These are phyloP conservation scores for Campylorhamphus procurvoides DNA, from an alignment of 2,113 vertebrate species.

Conservation along the genomic window DNA sequence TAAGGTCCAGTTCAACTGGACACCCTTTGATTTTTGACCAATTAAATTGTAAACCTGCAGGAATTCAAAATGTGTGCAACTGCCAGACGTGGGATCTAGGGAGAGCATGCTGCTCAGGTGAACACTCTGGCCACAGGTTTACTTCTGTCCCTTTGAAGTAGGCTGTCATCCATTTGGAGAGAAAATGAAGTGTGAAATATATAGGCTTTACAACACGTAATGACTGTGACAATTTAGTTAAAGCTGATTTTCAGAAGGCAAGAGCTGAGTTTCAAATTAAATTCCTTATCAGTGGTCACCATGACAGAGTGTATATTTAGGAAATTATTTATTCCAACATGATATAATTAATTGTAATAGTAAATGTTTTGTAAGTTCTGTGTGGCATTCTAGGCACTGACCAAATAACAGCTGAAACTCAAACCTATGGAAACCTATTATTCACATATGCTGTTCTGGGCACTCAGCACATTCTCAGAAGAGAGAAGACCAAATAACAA, in stretches of 20 bases:
- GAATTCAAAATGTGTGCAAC: conserved; percentile 17
- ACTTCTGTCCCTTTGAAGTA: conserved; percentile 46
- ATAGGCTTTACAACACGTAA: conserved; percentile 63
- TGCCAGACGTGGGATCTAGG: neutral
- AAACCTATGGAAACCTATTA: neutral
- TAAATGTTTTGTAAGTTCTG: neutral
- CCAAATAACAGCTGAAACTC: neutral
- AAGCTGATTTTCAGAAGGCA: conserved; percentile 55
- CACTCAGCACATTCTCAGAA: neutral
- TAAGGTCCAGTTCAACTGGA: conserved; percentile 31
- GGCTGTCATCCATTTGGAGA: conserved; percentile 51
- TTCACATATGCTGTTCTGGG: neutral
- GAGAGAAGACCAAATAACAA: neutral
- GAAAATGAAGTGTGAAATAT: conserved; percentile 67
- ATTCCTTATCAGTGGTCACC: conserved; percentile 51
- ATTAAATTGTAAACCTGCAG: conserved; percentile 53
- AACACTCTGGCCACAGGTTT: conserved; percentile 43
- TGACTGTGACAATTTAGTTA: conserved; percentile 66
- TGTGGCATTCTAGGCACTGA: neutral
- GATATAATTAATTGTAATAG: conserved; percentile 26
- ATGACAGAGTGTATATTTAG: conserved; percentile 8
- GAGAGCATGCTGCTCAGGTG: conserved; percentile 56
- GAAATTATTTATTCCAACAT: conserved; percentile 59
- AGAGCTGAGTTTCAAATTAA: conserved; percentile 52
- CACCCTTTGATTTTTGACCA: conserved; percentile 59